phyloP scores from a whole-genome alignment of 2,113 vertebrate genomes.

The Centropus bengalensis region DNA sequence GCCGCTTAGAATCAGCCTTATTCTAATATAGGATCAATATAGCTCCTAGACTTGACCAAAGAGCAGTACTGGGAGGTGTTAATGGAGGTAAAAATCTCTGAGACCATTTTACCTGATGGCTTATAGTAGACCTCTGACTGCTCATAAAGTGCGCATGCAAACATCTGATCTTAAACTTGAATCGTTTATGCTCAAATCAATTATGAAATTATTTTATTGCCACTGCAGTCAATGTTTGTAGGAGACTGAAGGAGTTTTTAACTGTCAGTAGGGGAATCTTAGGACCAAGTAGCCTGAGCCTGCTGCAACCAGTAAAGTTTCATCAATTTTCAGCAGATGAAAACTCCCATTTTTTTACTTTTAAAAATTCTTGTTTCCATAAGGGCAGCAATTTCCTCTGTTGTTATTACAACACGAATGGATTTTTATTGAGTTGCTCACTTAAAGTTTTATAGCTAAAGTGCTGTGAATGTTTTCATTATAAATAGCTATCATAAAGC shows the following conservation, averaged over 20 bases:
- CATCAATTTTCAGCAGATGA: not conserved
- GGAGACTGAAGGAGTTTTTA: not conserved
- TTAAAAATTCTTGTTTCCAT: not conserved
- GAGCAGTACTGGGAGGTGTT: not conserved
- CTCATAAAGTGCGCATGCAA: not conserved
- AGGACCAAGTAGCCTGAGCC: not conserved
- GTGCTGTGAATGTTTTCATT: slow-evolving; percentile 47
- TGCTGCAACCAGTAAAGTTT: not conserved
- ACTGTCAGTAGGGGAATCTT: not conserved
- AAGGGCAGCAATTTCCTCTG: slow-evolving; percentile 33
- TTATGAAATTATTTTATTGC: slow-evolving; percentile 35
- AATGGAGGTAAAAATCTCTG: slow-evolving; percentile 5
- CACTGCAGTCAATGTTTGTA: not conserved
- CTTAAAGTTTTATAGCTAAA: slow-evolving; percentile 45
- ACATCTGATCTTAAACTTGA: not conserved
- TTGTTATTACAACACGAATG: slow-evolving; percentile 35
- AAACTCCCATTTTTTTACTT: not conserved
- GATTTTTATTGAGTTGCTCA: slow-evolving; percentile 6
- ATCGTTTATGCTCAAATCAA: not conserved
- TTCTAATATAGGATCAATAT: not conserved
- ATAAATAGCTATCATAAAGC: slow-evolving; percentile 42
- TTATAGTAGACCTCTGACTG: not conserved
- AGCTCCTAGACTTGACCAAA: not conserved
- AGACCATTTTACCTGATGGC: not conserved
- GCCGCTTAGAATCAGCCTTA: not conserved